These are phyloP conservation scores for Lethocerus indicus DNA, from an alignment of 1,140 invertebrate species.

Conservation along the genomic window DNA sequence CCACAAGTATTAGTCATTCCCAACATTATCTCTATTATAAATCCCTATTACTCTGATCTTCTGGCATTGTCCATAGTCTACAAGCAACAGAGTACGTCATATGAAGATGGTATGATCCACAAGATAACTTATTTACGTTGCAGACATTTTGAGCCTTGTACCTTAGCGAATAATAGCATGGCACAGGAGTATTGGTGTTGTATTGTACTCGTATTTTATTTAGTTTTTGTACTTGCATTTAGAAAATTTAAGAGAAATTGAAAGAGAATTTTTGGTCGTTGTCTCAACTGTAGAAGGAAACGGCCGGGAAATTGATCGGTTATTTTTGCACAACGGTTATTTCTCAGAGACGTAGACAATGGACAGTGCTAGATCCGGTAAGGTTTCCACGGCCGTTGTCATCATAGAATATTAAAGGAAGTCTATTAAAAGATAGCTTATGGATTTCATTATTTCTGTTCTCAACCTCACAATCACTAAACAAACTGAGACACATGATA, in stretches of 20 bases:
- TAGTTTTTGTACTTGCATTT: slow-evolving; percentile 1
- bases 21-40: no score
- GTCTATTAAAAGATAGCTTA: no score
- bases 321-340: slow-evolving; percentile 2
- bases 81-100: slow-evolving; percentile 10
- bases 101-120: slow-evolving; percentile 10
- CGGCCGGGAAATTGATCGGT: slow-evolving; percentile 12
- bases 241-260: background rate
- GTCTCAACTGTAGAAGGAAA: background rate
- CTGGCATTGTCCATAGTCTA: slow-evolving; percentile 17
- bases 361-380: slow-evolving; percentile 15
- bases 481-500: no score
- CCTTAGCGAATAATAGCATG: slow-evolving; percentile 12
- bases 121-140: slow-evolving; percentile 14
- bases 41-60: slow-evolving; percentile 7
- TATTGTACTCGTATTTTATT: slow-evolving; percentile 10
- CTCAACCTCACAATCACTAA: no score
- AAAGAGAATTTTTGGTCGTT: background rate
- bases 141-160: slow-evolving; percentile 12
- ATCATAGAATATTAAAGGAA: no score
- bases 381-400: slow-evolving; percentile 13
- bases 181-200: slow-evolving; percentile 15
- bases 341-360: slow-evolving; percentile 13
- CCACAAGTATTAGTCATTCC: no score
- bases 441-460: no score